Evolutionary conservation across 2,888 invertebrate species (phyloP), one percentile per base, ranked within the genome.

Genomic region (Chorisops tibialis): DNA sequence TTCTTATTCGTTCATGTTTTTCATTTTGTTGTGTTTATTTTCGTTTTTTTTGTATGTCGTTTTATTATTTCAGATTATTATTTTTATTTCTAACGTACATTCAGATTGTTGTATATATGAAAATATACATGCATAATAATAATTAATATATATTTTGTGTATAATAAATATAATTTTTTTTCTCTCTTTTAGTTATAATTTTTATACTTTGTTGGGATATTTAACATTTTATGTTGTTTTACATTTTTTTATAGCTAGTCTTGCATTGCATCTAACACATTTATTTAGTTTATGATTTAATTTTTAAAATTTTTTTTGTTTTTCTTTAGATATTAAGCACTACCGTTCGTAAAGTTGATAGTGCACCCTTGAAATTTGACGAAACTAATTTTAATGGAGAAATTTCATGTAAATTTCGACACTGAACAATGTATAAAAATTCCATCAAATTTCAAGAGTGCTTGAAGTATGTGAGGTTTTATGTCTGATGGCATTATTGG

Each of bases 211-310:
- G 14, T 18, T 47, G 14, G 19, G 14, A 19, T 47, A 18, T 47
- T 47, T 19, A 12, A 19, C 19, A 18, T 30, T 2, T 30, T 30
- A 30, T 30, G 14, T 47, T 47, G n/a, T 18, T 7, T 19, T 19
- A 47, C 5, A 12, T 47, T 18, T n/a, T n/a, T n/a, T 21, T 47
- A 18, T 19, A 18, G 21, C 47, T 47, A 47, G 18, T 47, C 4
- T 47, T 47, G 47, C 47, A 47, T 16, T 47, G 47, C 19, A 18
- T 47, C 47, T 47, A 47, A 47, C 19, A 47, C 47, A 47, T 18
- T 47, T 47, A 47, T 19, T 47, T 47, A 19, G 6, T 47, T n/a
- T 47, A 19, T 19, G 11, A 18, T 18, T 47, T 16, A 16, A 19
- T 16, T 16, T 16, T 47, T 6, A 47, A 16, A 11, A 14, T 43